Percentiles rank a stretch among this genome's conserved stretches.
Evolutionary conservation across 2,797 vertebrate genomes (phyloP).

Genomic region (Danionella dracula): DNA sequence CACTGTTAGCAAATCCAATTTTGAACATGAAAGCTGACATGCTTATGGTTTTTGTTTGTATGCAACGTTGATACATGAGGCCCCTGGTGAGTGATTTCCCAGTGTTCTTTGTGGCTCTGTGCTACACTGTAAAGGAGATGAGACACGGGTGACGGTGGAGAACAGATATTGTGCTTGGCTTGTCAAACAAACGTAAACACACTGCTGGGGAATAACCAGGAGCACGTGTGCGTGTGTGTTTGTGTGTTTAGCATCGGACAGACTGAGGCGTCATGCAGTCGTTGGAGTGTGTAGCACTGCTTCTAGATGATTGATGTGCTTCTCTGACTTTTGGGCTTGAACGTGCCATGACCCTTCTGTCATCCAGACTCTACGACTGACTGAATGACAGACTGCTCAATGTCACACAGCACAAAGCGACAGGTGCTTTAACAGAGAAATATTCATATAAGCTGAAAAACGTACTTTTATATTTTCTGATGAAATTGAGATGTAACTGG

Average conservation of each 20-base stretch:
- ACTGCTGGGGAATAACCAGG: neutral
- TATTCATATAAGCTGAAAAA: neutral
- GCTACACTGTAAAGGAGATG: conserved; percentile 20
- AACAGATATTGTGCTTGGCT: conserved; percentile 4
- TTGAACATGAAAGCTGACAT: too few relatives aligned
- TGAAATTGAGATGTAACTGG: neutral
- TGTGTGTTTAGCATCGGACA: too few relatives aligned
- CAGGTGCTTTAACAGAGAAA: neutral
- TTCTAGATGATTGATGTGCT: conserved; percentile 14
- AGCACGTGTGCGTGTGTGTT: neutral
- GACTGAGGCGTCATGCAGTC: too few relatives aligned
- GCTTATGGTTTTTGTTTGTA: too few relatives aligned
- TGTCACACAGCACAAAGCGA: neutral
- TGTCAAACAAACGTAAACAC: conserved; percentile 27
- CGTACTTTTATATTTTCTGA: neutral
- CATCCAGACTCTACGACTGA: neutral
- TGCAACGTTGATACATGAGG: too few relatives aligned
- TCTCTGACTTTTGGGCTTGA: neutral
- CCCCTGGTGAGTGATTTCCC: conserved; percentile 11
- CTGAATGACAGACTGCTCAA: neutral
- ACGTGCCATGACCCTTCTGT: neutral
- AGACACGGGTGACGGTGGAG: conserved; percentile 16
- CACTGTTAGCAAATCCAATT: too few relatives aligned
- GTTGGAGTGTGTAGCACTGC: neutral
- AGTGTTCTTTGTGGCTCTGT: neutral